Conservation (phyloP, 2,888 invertebrate genomes). For the Hylaea fasciaria region DNA sequence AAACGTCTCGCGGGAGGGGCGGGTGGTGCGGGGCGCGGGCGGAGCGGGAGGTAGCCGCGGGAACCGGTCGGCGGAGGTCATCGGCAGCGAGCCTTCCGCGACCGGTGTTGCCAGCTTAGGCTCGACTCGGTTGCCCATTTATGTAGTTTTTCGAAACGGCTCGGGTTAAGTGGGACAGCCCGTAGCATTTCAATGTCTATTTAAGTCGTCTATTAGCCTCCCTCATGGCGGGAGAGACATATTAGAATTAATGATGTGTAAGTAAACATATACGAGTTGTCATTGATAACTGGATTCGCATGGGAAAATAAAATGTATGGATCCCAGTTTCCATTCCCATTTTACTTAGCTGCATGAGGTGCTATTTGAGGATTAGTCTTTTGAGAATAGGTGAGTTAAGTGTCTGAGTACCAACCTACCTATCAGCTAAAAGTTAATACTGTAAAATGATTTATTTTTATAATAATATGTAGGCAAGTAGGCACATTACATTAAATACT, state of each 20-base stretch:
- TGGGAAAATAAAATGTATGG: not conserved
- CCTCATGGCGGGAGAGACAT: conserved; percentile 46
- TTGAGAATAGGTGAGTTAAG: too few relatives aligned
- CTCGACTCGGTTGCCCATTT: conserved; percentile 63
- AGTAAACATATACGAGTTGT: conserved; percentile 28
- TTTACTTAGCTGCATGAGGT: too few relatives aligned
- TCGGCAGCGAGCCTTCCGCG: conserved; percentile 83
- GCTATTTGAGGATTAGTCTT: too few relatives aligned
- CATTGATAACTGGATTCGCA: conserved; percentile 24
- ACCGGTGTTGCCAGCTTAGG: conserved; percentile 72
- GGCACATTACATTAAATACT: too few relatives aligned
- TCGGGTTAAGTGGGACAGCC: conserved; percentile 63
- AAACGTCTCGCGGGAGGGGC: conserved; percentile 74
- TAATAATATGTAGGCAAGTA: too few relatives aligned
- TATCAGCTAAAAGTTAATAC: too few relatives aligned
- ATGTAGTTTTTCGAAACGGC: conserved; percentile 64
- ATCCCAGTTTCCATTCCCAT: too few relatives aligned
- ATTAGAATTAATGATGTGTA: conserved; percentile 51
- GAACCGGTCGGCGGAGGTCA: conserved; percentile 84
- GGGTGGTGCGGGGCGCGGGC: conserved; percentile 48
- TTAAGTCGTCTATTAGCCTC: conserved; percentile 56
- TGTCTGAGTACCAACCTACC: too few relatives aligned
- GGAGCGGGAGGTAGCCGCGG: conserved; percentile 57
- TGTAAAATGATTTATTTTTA: too few relatives aligned
- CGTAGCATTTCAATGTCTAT: conserved; percentile 61